Evolutionary conservation across 2,888 invertebrate species (phyloP), one percentile per base, ranked within the genome.

Genomic region (Beris chalybata): DNA sequence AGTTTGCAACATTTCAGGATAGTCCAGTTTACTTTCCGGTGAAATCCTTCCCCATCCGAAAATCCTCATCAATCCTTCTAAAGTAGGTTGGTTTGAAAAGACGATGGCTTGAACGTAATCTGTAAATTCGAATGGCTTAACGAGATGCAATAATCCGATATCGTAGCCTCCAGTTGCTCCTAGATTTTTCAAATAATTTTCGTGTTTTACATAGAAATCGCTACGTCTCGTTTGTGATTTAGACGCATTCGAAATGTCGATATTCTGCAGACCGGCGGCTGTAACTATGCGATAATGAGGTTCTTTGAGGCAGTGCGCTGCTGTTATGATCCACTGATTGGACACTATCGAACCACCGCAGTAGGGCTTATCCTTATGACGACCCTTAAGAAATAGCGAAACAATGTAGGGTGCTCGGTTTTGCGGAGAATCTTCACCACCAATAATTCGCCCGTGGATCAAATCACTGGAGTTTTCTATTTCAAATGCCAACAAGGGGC

Each of bases 11-110:
- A 32, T 44, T 11, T 32, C 12, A 29, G 71, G 69, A 38, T 63
- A 69, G 7, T 47, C 31, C 44, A 69, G 59, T 11, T 65, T 45
- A 2, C 7, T 9, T 9, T 56, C 57, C 4, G 45, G 45, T 12
- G 67, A 47, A 5, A 56, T 66, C 48, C 70, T 70, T n/a, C 71
- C 71, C 71, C 71, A 71, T 15, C 71, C 71, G 48, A 58, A 70
- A 7, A 71, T 43, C 5, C 45, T 44, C 4, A 55, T 63, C 11
- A 38, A 9, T 32, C 71, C 70, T 4, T 30, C 22, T 9, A 56
- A 9, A 7, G 47, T 9, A 15, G 30, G 1, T 15, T 54, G 31
- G 11, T 29, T 6, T 13, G 67, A 59, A 13, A 71, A 7, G 1
- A 29, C 48, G 31, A 70, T 61, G 9, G 65, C 48, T 43, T 65